A percentile compares a stretch with the other conserved stretches of the same genome.
Evolutionary conservation across 2,113 vertebrate genomes (phyloP).

Genomic region (Hepsetus odoe): DNA sequence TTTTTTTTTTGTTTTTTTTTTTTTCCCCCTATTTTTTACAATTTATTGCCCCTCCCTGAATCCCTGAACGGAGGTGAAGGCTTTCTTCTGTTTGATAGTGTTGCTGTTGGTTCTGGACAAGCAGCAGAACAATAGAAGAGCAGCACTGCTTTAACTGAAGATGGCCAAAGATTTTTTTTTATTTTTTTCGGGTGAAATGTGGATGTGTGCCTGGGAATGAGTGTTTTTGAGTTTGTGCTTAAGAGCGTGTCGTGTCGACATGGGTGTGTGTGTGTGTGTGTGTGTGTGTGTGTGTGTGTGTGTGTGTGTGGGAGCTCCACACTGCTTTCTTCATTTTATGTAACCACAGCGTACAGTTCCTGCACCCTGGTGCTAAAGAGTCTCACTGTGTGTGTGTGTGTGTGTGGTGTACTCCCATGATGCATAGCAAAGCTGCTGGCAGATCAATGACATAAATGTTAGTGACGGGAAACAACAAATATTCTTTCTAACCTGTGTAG

Average conservation of each 20-base stretch:
- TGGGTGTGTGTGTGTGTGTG: constrained; percentile 47
- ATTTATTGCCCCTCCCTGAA: not conserved
- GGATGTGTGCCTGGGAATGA: constrained; percentile 3
- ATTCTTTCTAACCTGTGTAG: not conserved
- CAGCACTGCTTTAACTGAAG: constrained; percentile 20
- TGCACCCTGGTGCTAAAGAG: not conserved
- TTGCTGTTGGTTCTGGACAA: constrained; percentile 20
- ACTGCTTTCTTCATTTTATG: not conserved
- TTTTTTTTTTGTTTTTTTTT: not conserved
- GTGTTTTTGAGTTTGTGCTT: constrained; percentile 1
- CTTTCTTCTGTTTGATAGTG: constrained; percentile 24
- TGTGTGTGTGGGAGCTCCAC: constrained; percentile 2
- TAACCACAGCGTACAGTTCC: constrained; percentile 6
- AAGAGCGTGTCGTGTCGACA: constrained; percentile 1
- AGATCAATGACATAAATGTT: not conserved
- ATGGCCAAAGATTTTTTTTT: not conserved
- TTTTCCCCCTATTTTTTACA: not conserved
- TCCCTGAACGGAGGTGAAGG: constrained; percentile 7
- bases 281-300: constrained; percentile 35
- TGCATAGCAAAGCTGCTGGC: not conserved
- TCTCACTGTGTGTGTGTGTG: not conserved
- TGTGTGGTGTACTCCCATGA: constrained; percentile 1
- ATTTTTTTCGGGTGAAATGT: not conserved
- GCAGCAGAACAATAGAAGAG: constrained; percentile 31
- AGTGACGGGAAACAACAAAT: not conserved